Evolutionary conservation across 2,797 vertebrate species (phyloP), one percentile per base, ranked within the genome.

Genomic region (Amphiprion clarkii): DNA sequence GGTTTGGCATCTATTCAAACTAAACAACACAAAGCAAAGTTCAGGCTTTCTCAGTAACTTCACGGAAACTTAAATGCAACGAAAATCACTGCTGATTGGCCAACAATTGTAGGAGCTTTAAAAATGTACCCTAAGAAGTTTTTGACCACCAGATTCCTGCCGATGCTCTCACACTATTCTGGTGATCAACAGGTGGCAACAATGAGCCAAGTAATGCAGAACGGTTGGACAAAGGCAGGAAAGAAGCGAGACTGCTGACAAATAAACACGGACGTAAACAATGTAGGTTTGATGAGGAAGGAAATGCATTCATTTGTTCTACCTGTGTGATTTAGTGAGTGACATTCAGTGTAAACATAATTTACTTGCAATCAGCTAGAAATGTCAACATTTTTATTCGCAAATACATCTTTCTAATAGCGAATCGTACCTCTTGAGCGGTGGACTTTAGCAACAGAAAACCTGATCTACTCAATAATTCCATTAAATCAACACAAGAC

Each of bases 1-100:
- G 17, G 42, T 76, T 62, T 84, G 65, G 77, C 67, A 59, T 59
- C 42, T 59, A 68, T 69, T 71, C 69, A 82, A 71, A 29, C 53
- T 49, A 79, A 85, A 84, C 75, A 84, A 40, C 25, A 36, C 31
- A 36, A 52, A 9, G 19, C n/a, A 1, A 61, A 49, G 56, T 66
- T 64, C 44, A 44, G n/a, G 7, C 46, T 52, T n/a, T 40, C 14
- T 63, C 12, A 21, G 29, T 39, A 55, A 57, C 58, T 27, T 48
- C 55, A 55, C 12, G 13, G 44, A 52, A 29, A 51, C 56, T 31
- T 17, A 23, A 44, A 48, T 13, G 0, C 25, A 68, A 19, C 21
- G 19, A 42, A 42, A 16, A 42, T 13, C 33, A 42, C 40, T 3
- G 14, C 14, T 12, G 13, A 42, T 42, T 16, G 40, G 40, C 1